These are phyloP conservation scores for Drosophila birchii DNA, from an alignment of 2,888 invertebrate genomes.

Conservation along the genomic window DNA sequence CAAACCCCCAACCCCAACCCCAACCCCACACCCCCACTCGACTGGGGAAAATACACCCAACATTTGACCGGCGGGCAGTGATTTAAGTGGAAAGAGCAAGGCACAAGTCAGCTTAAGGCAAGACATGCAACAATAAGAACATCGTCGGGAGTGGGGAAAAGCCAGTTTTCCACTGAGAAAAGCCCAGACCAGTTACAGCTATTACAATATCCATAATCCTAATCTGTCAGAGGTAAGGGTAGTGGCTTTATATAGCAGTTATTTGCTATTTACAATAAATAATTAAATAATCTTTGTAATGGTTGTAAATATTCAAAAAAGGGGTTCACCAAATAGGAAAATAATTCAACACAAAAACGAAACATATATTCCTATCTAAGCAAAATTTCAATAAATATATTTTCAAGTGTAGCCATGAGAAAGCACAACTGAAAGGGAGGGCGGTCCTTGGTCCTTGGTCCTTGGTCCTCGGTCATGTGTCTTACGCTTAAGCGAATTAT, in stretches of 20 bases:
- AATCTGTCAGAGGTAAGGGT: too few species aligned
- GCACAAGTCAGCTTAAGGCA: conserved; percentile 29
- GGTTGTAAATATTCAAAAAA: too few species aligned
- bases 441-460: conserved; percentile 7
- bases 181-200: neutral
- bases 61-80: conserved; percentile 56
- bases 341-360: too few species aligned
- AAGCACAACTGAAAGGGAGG: conserved; percentile 14
- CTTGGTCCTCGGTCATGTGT: conserved; percentile 49
- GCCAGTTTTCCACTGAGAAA: conserved; percentile 8
- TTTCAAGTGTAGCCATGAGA: conserved; percentile 46
- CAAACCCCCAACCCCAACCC: neutral
- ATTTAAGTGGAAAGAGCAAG: conserved; percentile 46
- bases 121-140: conserved; percentile 10
- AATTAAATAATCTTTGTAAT: too few species aligned
- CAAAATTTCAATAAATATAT: neutral
- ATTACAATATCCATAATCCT: too few species aligned
- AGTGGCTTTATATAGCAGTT: too few species aligned
- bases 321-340: neutral
- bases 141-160: neutral
- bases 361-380: neutral
- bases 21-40: neutral
- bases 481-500: conserved; percentile 80
- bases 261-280: too few species aligned
- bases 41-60: conserved; percentile 17